A percentile compares a stretch with the other conserved stretches of the same genome.
Evolutionary conservation across 1,140 invertebrate genomes (phyloP).

Genomic region (Temnothorax longispinosus): DNA sequence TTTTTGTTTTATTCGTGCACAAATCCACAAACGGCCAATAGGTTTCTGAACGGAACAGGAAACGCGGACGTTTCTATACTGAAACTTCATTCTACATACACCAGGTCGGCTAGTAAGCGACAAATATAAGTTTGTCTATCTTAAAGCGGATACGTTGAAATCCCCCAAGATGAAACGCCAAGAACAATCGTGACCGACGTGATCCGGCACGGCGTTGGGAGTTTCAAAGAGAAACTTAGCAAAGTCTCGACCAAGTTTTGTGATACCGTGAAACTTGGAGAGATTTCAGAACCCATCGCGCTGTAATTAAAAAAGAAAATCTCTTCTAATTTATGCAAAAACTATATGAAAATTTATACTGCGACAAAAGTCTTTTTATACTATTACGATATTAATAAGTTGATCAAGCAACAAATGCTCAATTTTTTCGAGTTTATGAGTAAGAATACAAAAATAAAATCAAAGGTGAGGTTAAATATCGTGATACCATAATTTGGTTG

Average conservation of each 20-base stretch:
- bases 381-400: neutral
- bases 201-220: conserved; percentile 8
- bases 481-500: neutral
- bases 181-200: conserved; percentile 52
- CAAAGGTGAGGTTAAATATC: neutral
- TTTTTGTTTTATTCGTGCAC: conserved; percentile 2
- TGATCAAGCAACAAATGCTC: neutral
- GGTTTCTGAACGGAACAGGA: neutral
- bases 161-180: neutral
- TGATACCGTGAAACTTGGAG: conserved; percentile 25
- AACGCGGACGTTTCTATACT: neutral
- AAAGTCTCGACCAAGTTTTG: conserved; percentile 47
- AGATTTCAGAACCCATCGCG: neutral
- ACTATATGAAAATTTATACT: neutral
- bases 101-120: neutral
- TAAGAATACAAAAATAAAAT: neutral
- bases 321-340: neutral
- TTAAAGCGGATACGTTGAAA: conserved; percentile 31
- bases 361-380: neutral
- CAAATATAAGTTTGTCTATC: conserved; percentile 5
- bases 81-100: neutral
- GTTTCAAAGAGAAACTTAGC: conserved; percentile 36
- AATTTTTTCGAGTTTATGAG: neutral
- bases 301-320: conserved; percentile 32
- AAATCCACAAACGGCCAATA: neutral